Evolutionary conservation across 2,888 invertebrate genomes (phyloP).

Genomic region (Drosophila gaucha): DNA sequence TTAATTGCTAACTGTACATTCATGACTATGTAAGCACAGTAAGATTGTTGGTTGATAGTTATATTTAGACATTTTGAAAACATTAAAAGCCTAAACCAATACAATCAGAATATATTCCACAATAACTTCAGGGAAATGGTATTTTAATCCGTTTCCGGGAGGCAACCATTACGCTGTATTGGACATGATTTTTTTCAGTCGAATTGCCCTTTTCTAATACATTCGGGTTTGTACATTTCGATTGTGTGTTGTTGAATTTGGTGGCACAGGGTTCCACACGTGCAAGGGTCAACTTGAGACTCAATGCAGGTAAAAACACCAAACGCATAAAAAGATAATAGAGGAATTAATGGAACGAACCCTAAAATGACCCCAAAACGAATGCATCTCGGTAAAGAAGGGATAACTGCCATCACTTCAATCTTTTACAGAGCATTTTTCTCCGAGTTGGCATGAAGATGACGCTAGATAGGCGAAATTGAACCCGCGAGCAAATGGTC

Average conservation of each 20-base stretch:
- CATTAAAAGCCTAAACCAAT: not conserved
- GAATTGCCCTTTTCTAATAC: conserved; percentile 51
- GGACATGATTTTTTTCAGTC: conserved; percentile 48
- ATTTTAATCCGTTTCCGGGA: conserved; percentile 75
- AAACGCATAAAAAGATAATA: conserved; percentile 59
- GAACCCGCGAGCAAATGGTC: conserved; percentile 17
- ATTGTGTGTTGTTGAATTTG: conserved; percentile 59
- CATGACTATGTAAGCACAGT: too few relatives aligned
- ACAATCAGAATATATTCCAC: conserved; percentile 5
- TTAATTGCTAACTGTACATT: too few relatives aligned
- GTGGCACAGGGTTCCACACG: conserved; percentile 75
- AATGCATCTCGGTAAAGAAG: conserved; percentile 54
- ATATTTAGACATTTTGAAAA: not conserved
- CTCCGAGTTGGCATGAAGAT: conserved; percentile 43
- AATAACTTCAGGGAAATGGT: conserved; percentile 37
- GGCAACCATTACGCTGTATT: conserved; percentile 67
- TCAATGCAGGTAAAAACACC: conserved; percentile 67
- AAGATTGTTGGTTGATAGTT: conserved; percentile 1
- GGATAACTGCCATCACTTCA: conserved; percentile 57
- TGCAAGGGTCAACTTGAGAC: conserved; percentile 78
- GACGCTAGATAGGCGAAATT: conserved; percentile 52
- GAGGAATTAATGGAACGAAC: conserved; percentile 65
- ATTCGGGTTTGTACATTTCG: conserved; percentile 32
- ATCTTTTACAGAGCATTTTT: conserved; percentile 35
- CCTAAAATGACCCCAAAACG: conserved; percentile 74